These are phyloP conservation scores for Pelagia noctiluca DNA, from an alignment of 30 jellyfish, hydroid and myxozoan species.

Conservation along the genomic window DNA sequence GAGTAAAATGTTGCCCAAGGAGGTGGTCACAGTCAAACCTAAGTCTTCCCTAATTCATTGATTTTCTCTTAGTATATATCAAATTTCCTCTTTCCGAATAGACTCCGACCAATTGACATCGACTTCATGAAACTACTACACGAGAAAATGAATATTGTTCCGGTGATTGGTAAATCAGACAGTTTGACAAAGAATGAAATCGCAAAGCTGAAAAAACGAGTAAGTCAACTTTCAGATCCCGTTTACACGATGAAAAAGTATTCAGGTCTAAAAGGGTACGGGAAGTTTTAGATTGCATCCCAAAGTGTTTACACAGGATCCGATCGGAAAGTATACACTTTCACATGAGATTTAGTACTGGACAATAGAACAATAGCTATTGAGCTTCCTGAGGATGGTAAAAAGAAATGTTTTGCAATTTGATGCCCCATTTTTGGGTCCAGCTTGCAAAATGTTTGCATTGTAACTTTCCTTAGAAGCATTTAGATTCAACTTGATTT, in stretches of 20 bases:
- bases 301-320: background rate
- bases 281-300: background rate
- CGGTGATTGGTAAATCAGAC: slow-evolving; percentile 98
- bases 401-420: too few species aligned
- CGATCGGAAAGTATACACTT: too few species aligned
- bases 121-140: slow-evolving; percentile 88
- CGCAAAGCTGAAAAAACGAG: slow-evolving; percentile 75
- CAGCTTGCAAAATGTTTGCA: too few species aligned
- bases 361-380: too few species aligned
- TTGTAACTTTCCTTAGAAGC: too few species aligned
- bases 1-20: too few species aligned
- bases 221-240: background rate
- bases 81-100: background rate
- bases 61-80: background rate
- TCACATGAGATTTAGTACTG: too few species aligned
- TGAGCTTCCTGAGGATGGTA: too few species aligned
- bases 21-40: background rate
- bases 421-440: too few species aligned
- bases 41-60: background rate
- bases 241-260: too few species aligned
- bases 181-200: slow-evolving; percentile 89
- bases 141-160: slow-evolving; percentile 91
- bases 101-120: slow-evolving; percentile 91
- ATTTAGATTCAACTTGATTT: too few species aligned
- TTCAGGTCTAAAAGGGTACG: background rate